Conservation (phyloP, 2,888 invertebrate genomes). For the Noctua janthe region DNA sequence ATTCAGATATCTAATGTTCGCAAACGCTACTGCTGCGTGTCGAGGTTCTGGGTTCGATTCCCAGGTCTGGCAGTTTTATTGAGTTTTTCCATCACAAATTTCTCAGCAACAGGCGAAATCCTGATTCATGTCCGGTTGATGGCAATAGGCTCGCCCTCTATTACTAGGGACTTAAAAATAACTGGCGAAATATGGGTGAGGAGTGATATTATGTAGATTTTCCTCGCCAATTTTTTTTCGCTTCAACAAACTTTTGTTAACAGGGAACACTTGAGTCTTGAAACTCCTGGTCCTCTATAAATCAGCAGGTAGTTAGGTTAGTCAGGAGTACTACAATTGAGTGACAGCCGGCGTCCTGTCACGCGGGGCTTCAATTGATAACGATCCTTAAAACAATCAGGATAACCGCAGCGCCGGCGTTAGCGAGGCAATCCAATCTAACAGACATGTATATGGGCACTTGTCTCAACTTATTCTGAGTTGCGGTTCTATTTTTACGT, state of each 20-base stretch:
- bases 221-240: not conserved
- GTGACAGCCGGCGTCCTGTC: constrained; percentile 66
- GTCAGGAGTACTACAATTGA: constrained; percentile 61
- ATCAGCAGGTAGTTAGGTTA: constrained; percentile 55
- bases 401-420: constrained; percentile 66
- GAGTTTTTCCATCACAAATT: not conserved
- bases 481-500: not conserved
- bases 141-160: not conserved
- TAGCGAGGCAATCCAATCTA: constrained; percentile 55
- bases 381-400: constrained; percentile 64
- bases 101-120: not conserved
- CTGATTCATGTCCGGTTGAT: not conserved
- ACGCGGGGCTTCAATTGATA: constrained; percentile 62
- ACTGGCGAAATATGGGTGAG: not conserved
- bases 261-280: constrained; percentile 34
- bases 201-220: not conserved
- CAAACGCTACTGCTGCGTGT: not conserved
- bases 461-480: constrained; percentile 38
- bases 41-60: not conserved
- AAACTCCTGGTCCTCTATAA: constrained; percentile 39
- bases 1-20: too few relatives aligned
- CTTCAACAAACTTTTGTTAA: not conserved
- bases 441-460: constrained; percentile 24
- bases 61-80: not conserved
- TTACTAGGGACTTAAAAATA: not conserved